phyloP scores from a whole-genome alignment of 2,797 vertebrate genomes.

The Vespertilio murinus region DNA sequence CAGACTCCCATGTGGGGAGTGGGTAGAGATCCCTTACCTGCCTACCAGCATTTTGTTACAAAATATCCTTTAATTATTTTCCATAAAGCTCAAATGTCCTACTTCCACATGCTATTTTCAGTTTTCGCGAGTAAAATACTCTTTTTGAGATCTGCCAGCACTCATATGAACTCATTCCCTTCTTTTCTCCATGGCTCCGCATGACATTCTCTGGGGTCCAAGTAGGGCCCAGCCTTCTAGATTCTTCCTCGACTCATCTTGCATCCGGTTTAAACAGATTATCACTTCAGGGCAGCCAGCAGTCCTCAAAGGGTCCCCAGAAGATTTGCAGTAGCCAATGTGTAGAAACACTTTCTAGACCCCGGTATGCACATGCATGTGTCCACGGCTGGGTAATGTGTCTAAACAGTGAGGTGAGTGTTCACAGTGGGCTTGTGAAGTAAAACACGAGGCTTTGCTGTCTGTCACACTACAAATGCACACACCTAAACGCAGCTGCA shows the following conservation, averaged over 20 bases:
- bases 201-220: neutral
- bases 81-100: conserved; percentile 56
- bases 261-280: neutral
- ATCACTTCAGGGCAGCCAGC: neutral
- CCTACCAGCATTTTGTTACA: neutral
- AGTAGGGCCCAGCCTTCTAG: neutral
- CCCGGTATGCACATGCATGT: rapidly evolving
- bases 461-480: neutral
- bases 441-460: neutral
- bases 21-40: neutral
- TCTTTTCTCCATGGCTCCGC: neutral
- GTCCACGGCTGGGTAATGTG: rapidly evolving
- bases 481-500: neutral
- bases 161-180: conserved; percentile 47
- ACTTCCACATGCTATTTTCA: conserved; percentile 69
- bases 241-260: neutral
- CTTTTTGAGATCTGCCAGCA: conserved; percentile 64
- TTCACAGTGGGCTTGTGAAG: neutral
- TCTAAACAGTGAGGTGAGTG: neutral
- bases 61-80: conserved; percentile 49
- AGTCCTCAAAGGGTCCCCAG: neutral
- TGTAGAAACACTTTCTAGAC: neutral
- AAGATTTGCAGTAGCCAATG: neutral
- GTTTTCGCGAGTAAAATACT: conserved; percentile 52
- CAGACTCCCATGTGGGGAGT: neutral